Evolutionary conservation across 2,797 vertebrate genomes (phyloP).

Genomic region (Siniperca undulata): DNA sequence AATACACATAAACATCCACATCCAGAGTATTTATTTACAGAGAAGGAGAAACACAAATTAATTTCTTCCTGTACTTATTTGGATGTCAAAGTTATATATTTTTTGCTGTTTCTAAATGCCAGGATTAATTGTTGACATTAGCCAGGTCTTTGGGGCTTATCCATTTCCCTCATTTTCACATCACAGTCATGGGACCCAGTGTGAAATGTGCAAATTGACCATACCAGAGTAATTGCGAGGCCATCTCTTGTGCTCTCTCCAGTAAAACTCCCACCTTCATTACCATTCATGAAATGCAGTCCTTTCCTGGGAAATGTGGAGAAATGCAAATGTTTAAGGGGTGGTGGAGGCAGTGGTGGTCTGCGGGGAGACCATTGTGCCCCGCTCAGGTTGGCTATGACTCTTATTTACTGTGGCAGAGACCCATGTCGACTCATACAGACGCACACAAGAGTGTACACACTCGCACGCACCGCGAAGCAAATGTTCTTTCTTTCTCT

Average conservation of each 20-base stretch:
- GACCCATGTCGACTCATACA: conserved; percentile 74
- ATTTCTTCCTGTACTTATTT: conserved; percentile 62
- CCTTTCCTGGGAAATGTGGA: conserved; percentile 83
- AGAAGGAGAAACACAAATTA: conserved; percentile 33
- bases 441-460: conserved; percentile 63
- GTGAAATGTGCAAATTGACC: conserved; percentile 84
- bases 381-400: conserved; percentile 82
- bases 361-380: conserved; percentile 81
- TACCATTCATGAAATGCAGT: conserved; percentile 89
- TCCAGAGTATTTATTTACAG: conserved; percentile 60
- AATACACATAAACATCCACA: conserved; percentile 53
- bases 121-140: conserved; percentile 82
- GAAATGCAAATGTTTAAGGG: conserved; percentile 85
- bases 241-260: conserved; percentile 80
- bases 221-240: conserved; percentile 84
- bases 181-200: conserved; percentile 77
- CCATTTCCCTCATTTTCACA: conserved; percentile 85
- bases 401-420: conserved; percentile 85
- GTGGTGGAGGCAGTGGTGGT: conserved; percentile 70
- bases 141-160: conserved; percentile 79
- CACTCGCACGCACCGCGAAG: conserved; percentile 30
- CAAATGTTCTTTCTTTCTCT: conserved; percentile 46
- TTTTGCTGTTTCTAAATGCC: conserved; percentile 72
- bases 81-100: conserved; percentile 65
- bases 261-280: conserved; percentile 85